Evolutionary conservation across 2,113 vertebrate genomes (phyloP), one percentile per base, ranked within the genome.

Genomic region (Apus apus): DNA sequence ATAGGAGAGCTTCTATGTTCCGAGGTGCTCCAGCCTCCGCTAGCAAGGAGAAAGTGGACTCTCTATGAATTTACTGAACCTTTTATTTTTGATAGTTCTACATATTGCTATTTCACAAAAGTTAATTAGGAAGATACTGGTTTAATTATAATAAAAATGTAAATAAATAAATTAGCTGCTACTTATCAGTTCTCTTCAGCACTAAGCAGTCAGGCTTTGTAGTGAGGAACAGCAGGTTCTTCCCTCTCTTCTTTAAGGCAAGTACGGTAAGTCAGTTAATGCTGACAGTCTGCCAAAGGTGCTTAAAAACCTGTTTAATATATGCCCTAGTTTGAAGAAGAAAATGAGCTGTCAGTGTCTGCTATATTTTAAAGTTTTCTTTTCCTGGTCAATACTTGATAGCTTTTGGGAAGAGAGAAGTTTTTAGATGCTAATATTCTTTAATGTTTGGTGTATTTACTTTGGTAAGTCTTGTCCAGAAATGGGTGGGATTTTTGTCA

Each of bases 401-500:
- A 86, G 70, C 67, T 93, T 45, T 88, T 57, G 56, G 81, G 60
- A 67, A 96, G 38, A 89, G 29, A 89, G n/a, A 48, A 79, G 58
- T 25, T 70, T 94, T 93, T 57, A 88, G 62, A n/a, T 76, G 74
- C 80, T 87, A 96, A 75, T 95, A 53, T 75, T 54, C 83, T 95
- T 94, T 95, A 93, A 56, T 89, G 60, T 60, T 36, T 71, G 50
- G 43, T 95, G 10, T 93, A 94, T 97, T 97, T 96, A 76, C 70
- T 94, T 89, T 5, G 0, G 46, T 87, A 94, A 92, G 54, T 89
- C 74, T 85, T 95, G 90, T 94, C 70, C 89, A 67, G 77, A 96
- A 96, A 40, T 51, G 36, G 82, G 65, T 73, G 90, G 65, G 87
- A 92, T 94, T 94, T 91, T 96, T 97, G 88, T 95, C 91, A 97